Evolutionary conservation across 2,113 vertebrate genomes (phyloP), one percentile per base, ranked within the genome.

Genomic region (Sebastes fasciatus): DNA sequence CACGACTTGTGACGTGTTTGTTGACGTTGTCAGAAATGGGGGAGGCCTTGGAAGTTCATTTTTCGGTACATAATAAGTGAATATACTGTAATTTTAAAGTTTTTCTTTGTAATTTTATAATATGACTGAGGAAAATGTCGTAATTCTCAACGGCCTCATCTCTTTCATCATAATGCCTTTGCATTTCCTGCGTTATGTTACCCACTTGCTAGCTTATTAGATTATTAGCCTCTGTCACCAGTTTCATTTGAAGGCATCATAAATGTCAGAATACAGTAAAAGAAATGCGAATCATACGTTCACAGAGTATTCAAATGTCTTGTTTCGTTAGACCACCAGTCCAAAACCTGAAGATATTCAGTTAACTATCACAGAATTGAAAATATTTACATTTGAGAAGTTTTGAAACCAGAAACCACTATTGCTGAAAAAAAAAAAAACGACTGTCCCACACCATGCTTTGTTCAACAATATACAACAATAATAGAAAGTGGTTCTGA

Each of bases 401-500:
- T 52, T 14, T 16, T 34, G 23, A 13, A 49, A n/a, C 16, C 12
- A 55, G 52, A 55, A 21, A 21, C 23, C 14, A 10, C 13, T 17
- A 16, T 8, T 51, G 21, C 21, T 68, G 23, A 26, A 68, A 8
- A 26, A 63, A 45, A 65, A 17, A 43, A 67, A 8, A 19, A 46
- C 10, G 2, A 45, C 10, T 14, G 13, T 43, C 12, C 26, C n/a
- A 68, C 19, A 63, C 34, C 19, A 26, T 7, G 45, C 34, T 45
- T n/a, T 54, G 58, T 42, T 46, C 21, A 13, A 45, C 5, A 60
- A 55, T 19, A 19, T 43, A 9, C 26, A 64, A 58, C 23, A 67
- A 58, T 48, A 79, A 52, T 17, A 74, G 21, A n/a, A 8, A 51
- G 6, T 6, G 43, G 7, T 83, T 88, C 92, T 90, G 66, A 99